Evolutionary conservation across 2,113 vertebrate genomes (phyloP).

Genomic region (Xiphophorus hellerii): DNA sequence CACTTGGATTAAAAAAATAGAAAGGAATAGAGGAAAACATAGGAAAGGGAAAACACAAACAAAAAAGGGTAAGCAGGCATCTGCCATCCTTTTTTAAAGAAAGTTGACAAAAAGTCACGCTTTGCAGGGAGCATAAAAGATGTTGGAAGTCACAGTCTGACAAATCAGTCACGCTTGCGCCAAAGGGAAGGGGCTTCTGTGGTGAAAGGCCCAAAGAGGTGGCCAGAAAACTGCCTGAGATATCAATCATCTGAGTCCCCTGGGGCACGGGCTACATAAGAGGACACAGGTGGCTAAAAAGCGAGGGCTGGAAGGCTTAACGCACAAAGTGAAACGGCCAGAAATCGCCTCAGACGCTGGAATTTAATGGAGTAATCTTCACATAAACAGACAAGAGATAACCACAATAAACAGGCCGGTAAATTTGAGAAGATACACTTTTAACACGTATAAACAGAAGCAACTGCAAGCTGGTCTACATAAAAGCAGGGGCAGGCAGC

Average conservation of each 20-base stretch:
- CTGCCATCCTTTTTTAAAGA: slow-evolving; percentile 44
- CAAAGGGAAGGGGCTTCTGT: slow-evolving; percentile 51
- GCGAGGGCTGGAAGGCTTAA: slow-evolving; percentile 42
- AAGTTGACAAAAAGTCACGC: slow-evolving; percentile 32
- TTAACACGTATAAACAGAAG: slow-evolving; percentile 32
- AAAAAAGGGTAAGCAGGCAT: slow-evolving; percentile 5
- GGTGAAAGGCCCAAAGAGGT: slow-evolving; percentile 46
- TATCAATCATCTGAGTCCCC: slow-evolving; percentile 66
- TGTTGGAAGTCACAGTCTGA: slow-evolving; percentile 28
- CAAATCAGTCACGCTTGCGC: slow-evolving; percentile 59
- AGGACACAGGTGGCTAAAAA: slow-evolving; percentile 65
- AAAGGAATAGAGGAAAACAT: neutral
- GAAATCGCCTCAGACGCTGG: slow-evolving; percentile 24
- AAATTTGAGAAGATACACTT: slow-evolving; percentile 8
- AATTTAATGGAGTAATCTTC: slow-evolving; percentile 16
- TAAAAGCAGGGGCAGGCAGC: slow-evolving; percentile 38
- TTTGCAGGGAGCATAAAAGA: neutral
- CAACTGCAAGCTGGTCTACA: slow-evolving; percentile 23
- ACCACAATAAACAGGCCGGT: neutral
- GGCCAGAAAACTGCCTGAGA: slow-evolving; percentile 63
- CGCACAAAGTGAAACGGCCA: slow-evolving; percentile 29
- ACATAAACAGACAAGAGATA: slow-evolving; percentile 15
- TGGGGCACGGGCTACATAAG: slow-evolving; percentile 46
- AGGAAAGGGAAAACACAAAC: too few relatives aligned
- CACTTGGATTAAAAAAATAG: neutral